Base-by-base conservation (phyloP, 2,888 invertebrate genomes). In the Cryptus armator region DNA sequence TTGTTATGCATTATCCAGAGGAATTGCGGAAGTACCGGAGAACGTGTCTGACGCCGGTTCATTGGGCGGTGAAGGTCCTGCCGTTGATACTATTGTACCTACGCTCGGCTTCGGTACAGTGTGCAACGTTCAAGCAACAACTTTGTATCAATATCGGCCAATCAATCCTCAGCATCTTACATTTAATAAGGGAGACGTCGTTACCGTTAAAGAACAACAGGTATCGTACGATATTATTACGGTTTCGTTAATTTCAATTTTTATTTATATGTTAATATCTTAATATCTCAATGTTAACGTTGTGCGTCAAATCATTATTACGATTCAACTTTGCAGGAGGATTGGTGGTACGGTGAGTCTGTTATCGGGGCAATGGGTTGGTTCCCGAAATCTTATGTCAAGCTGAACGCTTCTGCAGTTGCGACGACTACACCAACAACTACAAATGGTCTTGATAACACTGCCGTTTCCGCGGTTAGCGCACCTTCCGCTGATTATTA, bases 21-120 rank as follows among this genome's bases (percentile, higher is more conserved):
- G 96, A 86, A 97, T 97, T 84, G 97, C 96, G 0, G 97, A 97
- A 92, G 96, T 97, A 1, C 97, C 96, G 59, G 96, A 96, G 93
- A 95, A 95, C 84, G 93, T 95, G 53, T 94, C 94, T 19, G 95
- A 95, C 68, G 94, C 94, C 64, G 95, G 94, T 51, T 94, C 94
- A 9, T 88, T 94, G 4, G 93, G 92, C 5, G 92, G 92, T 9
- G 93, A 93, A 87, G 91, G 91, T 48, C 91, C 93, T 1, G 86
- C 88, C 2, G 90, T 92, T 29, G 93, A 93, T 59, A 87, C 92
- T 16, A 86, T 91, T 14, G 89, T 91, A 84, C 93, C 93, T 12
- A 92, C 92, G n/a, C 83, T 92, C 62, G 94, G 94, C 48, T 89
- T 92, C 66, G 94, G 93, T 37, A 89, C 91, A 62, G 87, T 91